A percentile compares a stretch with the other conserved stretches of the same genome.
phyloP scores from a whole-genome alignment of 2,113 vertebrate species.

The Plecotus auritus region DNA sequence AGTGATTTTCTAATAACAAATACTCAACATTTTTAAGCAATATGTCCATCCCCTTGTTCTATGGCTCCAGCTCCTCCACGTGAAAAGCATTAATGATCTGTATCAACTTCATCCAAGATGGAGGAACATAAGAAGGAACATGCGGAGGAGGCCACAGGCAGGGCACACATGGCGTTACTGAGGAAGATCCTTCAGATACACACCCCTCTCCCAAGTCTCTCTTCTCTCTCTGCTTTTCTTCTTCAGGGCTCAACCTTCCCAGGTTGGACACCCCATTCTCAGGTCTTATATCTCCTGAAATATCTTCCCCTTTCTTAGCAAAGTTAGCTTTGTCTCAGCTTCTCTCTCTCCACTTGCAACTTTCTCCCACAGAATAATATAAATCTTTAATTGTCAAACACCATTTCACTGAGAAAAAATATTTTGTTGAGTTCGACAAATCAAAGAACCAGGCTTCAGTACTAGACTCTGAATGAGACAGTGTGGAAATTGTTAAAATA shows the following conservation, averaged over 20 bases:
- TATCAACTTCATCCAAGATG: neutral
- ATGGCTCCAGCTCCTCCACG: neutral
- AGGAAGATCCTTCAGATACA: neutral
- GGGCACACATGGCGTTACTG: rapidly evolving
- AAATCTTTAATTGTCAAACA: conserved; percentile 2
- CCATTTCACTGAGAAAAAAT: neutral
- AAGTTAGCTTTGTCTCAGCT: neutral
- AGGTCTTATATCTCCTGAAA: neutral
- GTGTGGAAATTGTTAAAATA: neutral
- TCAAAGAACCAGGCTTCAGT: neutral
- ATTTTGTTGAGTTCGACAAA: neutral
- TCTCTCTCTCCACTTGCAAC: neutral
- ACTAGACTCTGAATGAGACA: neutral
- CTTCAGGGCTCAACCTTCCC: neutral
- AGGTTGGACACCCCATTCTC: neutral
- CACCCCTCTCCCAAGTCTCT: neutral
- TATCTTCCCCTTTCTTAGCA: neutral
- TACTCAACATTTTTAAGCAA: neutral
- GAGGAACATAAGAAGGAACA: neutral
- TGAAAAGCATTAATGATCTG: neutral
- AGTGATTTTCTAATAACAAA: neutral
- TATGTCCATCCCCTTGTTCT: neutral
- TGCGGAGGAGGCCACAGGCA: neutral
- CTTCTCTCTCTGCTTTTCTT: neutral
- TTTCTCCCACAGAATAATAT: neutral